Percentiles rank a stretch among this genome's conserved stretches.
These are phyloP conservation scores for Drosophila helvetica DNA, from an alignment of 2,888 invertebrate species.

Conservation along the genomic window DNA sequence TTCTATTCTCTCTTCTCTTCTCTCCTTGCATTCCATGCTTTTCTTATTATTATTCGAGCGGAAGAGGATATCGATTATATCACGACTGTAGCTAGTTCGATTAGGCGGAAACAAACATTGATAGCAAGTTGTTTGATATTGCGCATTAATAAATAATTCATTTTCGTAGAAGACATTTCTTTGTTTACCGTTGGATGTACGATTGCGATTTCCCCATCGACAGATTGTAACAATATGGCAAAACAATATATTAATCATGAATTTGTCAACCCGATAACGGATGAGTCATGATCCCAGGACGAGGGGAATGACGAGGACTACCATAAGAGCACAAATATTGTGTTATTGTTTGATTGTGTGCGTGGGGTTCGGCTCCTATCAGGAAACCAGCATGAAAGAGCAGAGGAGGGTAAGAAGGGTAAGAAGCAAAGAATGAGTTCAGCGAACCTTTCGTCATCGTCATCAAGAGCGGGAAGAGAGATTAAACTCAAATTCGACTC, in stretches of 20 bases:
- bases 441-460: constrained; percentile 58
- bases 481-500: constrained; percentile 27
- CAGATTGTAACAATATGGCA: constrained; percentile 37
- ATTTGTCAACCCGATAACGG: not conserved
- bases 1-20: too few species aligned
- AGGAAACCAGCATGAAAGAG: constrained; percentile 1
- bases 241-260: not conserved
- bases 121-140: constrained; percentile 12
- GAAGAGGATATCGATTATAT: constrained; percentile 32
- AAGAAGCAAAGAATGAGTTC: constrained; percentile 48
- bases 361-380: not conserved
- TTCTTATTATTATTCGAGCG: not conserved
- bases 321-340: not conserved
- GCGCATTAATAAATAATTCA: constrained; percentile 38
- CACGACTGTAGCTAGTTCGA: constrained; percentile 2
- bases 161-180: constrained; percentile 31
- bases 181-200: constrained; percentile 52
- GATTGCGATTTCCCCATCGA: constrained; percentile 54
- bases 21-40: not conserved
- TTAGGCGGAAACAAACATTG: constrained; percentile 13
- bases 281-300: not conserved
- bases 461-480: constrained; percentile 21
- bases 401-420: constrained; percentile 6
- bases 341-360: not conserved
- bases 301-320: not conserved